phyloP scores from a whole-genome alignment of 1,140 invertebrate species.

The Leptinotarsa lineolata region DNA sequence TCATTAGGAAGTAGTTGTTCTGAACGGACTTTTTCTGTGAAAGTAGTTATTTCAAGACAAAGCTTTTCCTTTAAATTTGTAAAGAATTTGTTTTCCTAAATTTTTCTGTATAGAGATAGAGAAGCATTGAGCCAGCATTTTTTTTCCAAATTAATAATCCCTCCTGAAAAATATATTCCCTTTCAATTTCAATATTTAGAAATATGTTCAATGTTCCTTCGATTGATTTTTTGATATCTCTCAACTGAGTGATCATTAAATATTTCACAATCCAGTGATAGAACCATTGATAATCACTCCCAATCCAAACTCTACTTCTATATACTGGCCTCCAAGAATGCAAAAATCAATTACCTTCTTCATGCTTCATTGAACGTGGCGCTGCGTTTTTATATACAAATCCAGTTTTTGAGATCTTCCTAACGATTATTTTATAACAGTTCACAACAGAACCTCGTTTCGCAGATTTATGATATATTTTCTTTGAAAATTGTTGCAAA shows the following conservation, averaged over 20 bases:
- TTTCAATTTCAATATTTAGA: too few relatives aligned
- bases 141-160: not conserved
- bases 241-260: not conserved
- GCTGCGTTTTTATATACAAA: not conserved
- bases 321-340: not conserved
- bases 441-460: not conserved
- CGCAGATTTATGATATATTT: not conserved
- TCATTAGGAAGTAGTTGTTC: too few relatives aligned
- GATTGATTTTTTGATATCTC: not conserved
- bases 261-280: not conserved
- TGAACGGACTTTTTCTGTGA: too few relatives aligned
- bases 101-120: not conserved
- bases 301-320: not conserved
- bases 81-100: too few relatives aligned
- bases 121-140: not conserved
- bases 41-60: too few relatives aligned
- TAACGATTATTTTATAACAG: not conserved
- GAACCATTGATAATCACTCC: not conserved
- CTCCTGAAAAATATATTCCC: not conserved
- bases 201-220: not conserved
- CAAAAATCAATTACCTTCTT: not conserved
- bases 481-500: not conserved
- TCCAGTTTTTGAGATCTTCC: not conserved
- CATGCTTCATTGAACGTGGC: not conserved
- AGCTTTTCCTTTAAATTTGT: too few relatives aligned